These are phyloP conservation scores for Tyria jacobaeae DNA, from an alignment of 2,888 invertebrate genomes.

Conservation along the genomic window DNA sequence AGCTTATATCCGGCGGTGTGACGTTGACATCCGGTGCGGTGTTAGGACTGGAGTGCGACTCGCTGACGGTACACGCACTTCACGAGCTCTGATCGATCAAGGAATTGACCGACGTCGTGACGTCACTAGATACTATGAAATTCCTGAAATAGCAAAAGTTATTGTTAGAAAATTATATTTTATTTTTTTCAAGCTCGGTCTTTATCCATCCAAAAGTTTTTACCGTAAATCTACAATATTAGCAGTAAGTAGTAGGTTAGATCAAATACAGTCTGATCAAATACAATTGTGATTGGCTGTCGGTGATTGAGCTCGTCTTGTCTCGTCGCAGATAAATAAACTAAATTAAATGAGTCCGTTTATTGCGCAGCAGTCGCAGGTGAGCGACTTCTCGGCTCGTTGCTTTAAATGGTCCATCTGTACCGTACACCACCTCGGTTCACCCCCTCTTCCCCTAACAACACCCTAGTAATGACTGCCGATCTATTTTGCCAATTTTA, in stretches of 20 bases:
- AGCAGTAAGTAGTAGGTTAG: too few species aligned
- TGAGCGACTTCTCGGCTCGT: constrained; percentile 54
- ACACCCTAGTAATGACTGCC: constrained; percentile 56
- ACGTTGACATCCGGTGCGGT: constrained; percentile 16
- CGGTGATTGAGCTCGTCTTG: constrained; percentile 51
- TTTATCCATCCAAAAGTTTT: too few species aligned
- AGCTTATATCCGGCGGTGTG: constrained; percentile 23
- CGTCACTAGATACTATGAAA: too few species aligned
- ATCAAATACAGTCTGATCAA: too few species aligned
- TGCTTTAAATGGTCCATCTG: constrained; percentile 50
- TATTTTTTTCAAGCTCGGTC: too few species aligned
- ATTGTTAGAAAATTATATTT: too few species aligned
- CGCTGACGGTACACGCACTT: not conserved
- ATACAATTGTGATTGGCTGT: constrained; percentile 55
- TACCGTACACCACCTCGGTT: constrained; percentile 16
- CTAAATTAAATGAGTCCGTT: constrained; percentile 55
- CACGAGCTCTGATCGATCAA: constrained; percentile 34
- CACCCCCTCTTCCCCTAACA: constrained; percentile 21
- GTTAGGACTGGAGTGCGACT: not conserved
- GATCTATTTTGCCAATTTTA: constrained; percentile 68
- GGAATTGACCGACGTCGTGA: too few species aligned
- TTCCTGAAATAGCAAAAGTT: too few species aligned
- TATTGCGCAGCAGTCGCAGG: constrained; percentile 56
- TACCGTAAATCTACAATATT: too few species aligned
- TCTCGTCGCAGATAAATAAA: constrained; percentile 54